Evolutionary conservation across 2,113 vertebrate species (phyloP), one percentile per base, ranked within the genome.

Genomic region (Rattus rattus): DNA sequence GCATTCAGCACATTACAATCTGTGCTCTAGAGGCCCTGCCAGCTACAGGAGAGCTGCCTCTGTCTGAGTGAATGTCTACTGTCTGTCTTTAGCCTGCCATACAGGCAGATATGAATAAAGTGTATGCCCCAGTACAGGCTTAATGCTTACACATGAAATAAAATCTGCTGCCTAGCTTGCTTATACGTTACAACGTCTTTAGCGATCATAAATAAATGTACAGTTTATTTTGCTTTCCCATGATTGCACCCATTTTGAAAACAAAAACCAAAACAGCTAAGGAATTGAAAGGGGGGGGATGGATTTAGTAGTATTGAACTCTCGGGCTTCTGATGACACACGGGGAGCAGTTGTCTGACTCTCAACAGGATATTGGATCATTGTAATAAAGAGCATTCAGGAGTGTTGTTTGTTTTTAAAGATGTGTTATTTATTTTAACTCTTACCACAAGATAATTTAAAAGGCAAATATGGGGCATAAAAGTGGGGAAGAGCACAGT

Each of bases 1-100:
- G 75, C 47, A 91, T 84, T 69, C 54, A 96, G 69, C 19, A 94
- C 94, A 88, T 95, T 94, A 93, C 3, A 75, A 76, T 90, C 75
- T 70, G 49, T 30, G 67, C 4, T 65, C 33, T 52, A 39, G 70
- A 92, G 80, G 94, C 8, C 24, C 54, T 77, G 89, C 73, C 54
- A 52, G 22, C 16, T 12, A 69, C n/a, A 94, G 33, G 24, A 77
- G 14, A 92, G 43, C 22, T 90, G 43, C 22, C 63, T 83, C 73
- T 65, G 1, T 73, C 70, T 93, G 43, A 93, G 61, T 30, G 2
- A 33, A 69, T 69, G 14, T 79, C 36, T 85, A 67, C 43, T 92
- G 94, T 86, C 77, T 92, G 11, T 49, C 73, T 87, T 76, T 54
- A 69, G 14, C 86, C n/a, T n/a, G 43, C 67, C 89, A 6, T n/a